Conservation (phyloP, 2,888 invertebrate genomes). For the Parapristionchus giblindavisi region DNA sequence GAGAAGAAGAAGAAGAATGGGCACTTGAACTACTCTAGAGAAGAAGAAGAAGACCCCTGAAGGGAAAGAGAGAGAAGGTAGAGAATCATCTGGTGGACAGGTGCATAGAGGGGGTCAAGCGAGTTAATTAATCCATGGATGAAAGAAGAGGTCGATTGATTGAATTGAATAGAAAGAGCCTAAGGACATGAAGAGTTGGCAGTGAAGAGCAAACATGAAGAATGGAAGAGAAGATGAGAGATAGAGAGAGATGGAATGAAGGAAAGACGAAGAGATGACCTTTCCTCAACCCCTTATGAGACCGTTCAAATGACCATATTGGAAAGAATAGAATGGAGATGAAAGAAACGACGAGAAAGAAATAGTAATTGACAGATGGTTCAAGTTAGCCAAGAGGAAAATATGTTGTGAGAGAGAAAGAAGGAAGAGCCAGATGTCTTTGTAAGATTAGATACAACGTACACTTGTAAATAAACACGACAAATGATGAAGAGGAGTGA, state of each 20-base stretch:
- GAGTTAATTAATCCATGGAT: constrained; percentile 14
- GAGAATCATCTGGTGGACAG: constrained; percentile 20
- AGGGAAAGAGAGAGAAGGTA: constrained; percentile 5
- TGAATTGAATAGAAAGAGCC: constrained; percentile 11
- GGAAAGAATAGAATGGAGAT: not conserved
- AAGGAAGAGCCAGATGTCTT: too few relatives aligned
- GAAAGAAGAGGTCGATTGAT: constrained; percentile 6
- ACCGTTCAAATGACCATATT: not conserved
- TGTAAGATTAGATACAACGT: too few relatives aligned
- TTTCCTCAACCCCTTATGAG: constrained; percentile 1
- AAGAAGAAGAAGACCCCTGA: not conserved
- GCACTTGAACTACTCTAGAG: constrained; percentile 16
- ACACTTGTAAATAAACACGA: too few relatives aligned
- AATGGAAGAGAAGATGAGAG: not conserved
- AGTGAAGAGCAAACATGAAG: not conserved
- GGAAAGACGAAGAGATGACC: constrained; percentile 25
- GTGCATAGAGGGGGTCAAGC: constrained; percentile 13
- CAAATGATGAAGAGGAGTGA: too few relatives aligned
- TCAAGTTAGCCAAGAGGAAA: not conserved
- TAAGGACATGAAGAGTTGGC: constrained; percentile 19
- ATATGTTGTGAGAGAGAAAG: too few relatives aligned
- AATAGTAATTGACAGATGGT: constrained; percentile 30
- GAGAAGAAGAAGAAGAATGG: constrained; percentile 12
- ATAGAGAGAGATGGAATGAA: constrained; percentile 2
- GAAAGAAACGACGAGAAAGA: constrained; percentile 1